Base-by-base conservation (phyloP, 1,140 invertebrate species). In the Pseudomyrmex gracilis region DNA sequence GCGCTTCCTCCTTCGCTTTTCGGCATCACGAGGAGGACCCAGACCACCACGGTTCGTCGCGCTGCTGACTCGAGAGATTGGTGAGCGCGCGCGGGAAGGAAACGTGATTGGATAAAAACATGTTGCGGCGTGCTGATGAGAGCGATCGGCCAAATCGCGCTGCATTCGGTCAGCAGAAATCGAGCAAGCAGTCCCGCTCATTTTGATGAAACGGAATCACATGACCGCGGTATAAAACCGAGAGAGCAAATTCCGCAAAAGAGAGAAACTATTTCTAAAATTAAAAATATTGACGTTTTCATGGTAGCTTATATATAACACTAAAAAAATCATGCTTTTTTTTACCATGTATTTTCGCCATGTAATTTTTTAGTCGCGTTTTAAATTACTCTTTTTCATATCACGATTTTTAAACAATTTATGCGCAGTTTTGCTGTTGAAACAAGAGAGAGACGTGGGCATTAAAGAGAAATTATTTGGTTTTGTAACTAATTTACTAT, bases 51-150 rank as follows among this genome's bases (percentile, higher is more conserved):
- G 53, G 15, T 70, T 8, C 66, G 66, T 80, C 61, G 57, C 73
- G 49, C 45, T 66, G 73, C 73, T 77, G 82, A 83, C 73, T 78
- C 51, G 49, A 78, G 55, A 68, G 24, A 55, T 84, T 49, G 53
- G 58, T 64, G 58, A 73, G 47, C 67, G 17, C n/a, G 49, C 43
- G 43, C 63, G 74, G 24, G 55, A 60, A 78, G 63, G 24, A 49
- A 60, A 78, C 60, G 73, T 83, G 73, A 83, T 78, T 58, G 63
- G 73, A 80, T 51, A 66, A 67, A 78, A 78, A 64, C 82, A 83
- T 83, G 51, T 78, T 74, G 60, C 55, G 61, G 49, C 51, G 55
- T 78, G 71, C 51, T 83, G 43, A 83, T 83, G 71, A 78, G 82
- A 83, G 53, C 57, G 74, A 83, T 83, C 73, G 63, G 53, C 24